These are phyloP conservation scores for Meghimatium bilineatum DNA, from an alignment of 2,888 invertebrate species.

Conservation along the genomic window DNA sequence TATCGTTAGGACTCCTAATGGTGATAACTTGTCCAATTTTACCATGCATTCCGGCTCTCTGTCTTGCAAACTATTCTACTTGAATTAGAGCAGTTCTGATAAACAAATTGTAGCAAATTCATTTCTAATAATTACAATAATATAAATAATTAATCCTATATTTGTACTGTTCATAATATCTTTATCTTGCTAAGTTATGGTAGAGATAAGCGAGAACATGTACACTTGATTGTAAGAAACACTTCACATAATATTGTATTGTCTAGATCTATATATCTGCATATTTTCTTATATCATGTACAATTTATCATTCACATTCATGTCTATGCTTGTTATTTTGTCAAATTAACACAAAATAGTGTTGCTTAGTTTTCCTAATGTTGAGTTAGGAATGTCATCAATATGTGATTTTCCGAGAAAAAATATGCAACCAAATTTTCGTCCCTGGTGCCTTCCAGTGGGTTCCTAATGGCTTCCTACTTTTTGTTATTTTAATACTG, in stretches of 20 bases:
- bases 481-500: no score
- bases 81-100: neutral
- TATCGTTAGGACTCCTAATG: no score
- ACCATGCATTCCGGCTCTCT: neutral
- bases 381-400: neutral
- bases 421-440: neutral
- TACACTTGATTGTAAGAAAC: neutral
- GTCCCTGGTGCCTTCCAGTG: neutral
- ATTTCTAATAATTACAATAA: neutral
- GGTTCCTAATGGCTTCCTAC: neutral
- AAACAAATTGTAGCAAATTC: neutral
- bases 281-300: neutral
- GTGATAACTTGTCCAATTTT: no score
- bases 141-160: neutral
- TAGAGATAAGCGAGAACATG: neutral
- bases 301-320: neutral
- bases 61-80: neutral
- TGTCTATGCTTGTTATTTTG: neutral
- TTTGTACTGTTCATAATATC: neutral
- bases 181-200: neutral
- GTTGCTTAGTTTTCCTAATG: neutral
- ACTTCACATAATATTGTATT: neutral
- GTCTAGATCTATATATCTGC: neutral
- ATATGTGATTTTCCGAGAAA: neutral
- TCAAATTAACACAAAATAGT: neutral